Base-by-base conservation (phyloP, 1,140 invertebrate genomes). In the Diachasmimorpha longicaudata region DNA sequence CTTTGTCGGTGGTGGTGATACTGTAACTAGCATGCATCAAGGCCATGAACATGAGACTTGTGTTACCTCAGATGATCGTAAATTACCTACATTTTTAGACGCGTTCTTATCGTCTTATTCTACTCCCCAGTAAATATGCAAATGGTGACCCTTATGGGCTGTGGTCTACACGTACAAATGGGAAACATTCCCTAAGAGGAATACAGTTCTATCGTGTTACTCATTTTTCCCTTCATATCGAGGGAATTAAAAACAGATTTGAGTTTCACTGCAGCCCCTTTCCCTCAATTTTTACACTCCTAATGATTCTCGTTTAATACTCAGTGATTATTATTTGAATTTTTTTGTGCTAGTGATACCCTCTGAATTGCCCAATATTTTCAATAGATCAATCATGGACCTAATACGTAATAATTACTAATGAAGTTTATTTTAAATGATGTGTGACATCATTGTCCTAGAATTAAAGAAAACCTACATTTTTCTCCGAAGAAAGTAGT, bases 1-100 rank as follows among this genome's bases (percentile, higher is more conserved):
- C 44, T 69, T 55, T 70, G 68, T 75, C 74, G 68, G 67, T 31
- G 31, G 31, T 31, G 6, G 2, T 31, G 31, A n/a, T n/a, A n/a
- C 31, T 36, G 23, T 11, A n/a, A 36, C 48, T 52, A 23, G 8
- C 25, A 39, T 63, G 46, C 25, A 72, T 58, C 74, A 75, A 75
- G 74, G 74, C 69, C 68, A 31, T 70, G 37, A 39, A 19, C 48
- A 75, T 63, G 46, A 75, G 36, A 52, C 74, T 55, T 70, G 46
- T 75, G 68, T 68, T 70, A 70, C 67, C 68, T 55, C 55, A 36
- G 23, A 70, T 6, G 46, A 75, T 75, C 68, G 74, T 75, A 75
- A 75, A 75, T 75, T 58, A 75, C 44, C 16, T 14, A 19, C 25
- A 68, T 68, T 68, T 68, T 68, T 52, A 52, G 44, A 46, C 11